Evolutionary conservation across 2,113 vertebrate species (phyloP), one percentile per base, ranked within the genome.

Genomic region (Aphelocoma coerulescens): DNA sequence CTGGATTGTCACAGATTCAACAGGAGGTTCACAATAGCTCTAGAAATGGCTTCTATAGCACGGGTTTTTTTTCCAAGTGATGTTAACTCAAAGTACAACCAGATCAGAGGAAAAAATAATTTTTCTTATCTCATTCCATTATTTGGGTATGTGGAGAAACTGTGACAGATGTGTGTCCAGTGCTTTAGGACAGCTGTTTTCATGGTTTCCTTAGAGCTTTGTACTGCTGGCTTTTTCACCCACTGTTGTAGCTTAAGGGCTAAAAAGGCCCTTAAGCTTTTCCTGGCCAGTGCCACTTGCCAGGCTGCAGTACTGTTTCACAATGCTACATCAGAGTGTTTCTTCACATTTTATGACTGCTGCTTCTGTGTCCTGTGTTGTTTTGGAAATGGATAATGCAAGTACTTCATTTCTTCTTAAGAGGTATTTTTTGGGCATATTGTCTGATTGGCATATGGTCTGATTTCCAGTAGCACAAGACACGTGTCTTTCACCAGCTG

Each of bases 51-150:
- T 52, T n/a, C 24, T 43, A 19, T 13, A 65, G 19, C 48, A 49
- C 0, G 1, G 3, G 6, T 4, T 1, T 16, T 39, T 85, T 49
- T 85, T 44, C 16, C n/a, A 55, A 71, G 43, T 66, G 24, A 23
- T 49, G 21, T 54, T 74, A 80, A 73, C 37, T 46, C 20, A 62
- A 88, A 72, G 21, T 57, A n/a, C 12, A 37, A 66, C 14, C 11
- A 49, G 46, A 41, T 61, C 0, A 3, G 43, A 67, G 41, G 11
- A 69, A 77, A 77, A 65, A 66, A 33, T 2, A 19, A 3, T n/a
- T 88, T 37, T 85, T 91, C 9, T 84, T 7, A 1, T 68, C 26
- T 65, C 11, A 49, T 18, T 52, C 35, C n/a, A 24, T 75, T 41
- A 11, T 61, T 69, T 79, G 62, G 8, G 7, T 91, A 54, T 33